phyloP scores from a whole-genome alignment of 2,888 invertebrate species.

The Slavum lentiscoides region DNA sequence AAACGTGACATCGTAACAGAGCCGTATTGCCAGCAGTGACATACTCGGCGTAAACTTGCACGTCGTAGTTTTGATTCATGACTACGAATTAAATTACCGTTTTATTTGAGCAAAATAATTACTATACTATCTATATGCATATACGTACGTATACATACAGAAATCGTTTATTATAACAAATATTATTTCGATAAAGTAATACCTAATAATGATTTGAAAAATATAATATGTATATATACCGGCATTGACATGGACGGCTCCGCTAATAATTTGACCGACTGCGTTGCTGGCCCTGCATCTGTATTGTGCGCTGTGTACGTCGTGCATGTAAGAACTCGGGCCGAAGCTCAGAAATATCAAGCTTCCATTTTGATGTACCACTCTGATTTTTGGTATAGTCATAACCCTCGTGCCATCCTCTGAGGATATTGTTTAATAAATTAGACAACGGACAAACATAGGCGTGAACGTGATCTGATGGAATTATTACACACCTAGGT shows the following conservation, averaged over 20 bases:
- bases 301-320: conserved; percentile 83
- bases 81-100: conserved; percentile 63
- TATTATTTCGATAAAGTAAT: not conserved
- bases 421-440: conserved; percentile 31
- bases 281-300: conserved; percentile 72
- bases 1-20: conserved; percentile 85
- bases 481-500: conserved; percentile 54
- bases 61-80: conserved; percentile 82
- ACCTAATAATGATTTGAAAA: too few relatives aligned
- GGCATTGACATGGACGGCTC: conserved; percentile 84
- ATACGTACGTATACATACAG: too few relatives aligned
- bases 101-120: too few relatives aligned
- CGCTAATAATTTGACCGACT: conserved; percentile 78
- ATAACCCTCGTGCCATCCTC: conserved; percentile 71
- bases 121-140: too few relatives aligned
- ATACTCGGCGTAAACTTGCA: conserved; percentile 88
- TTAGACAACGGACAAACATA: not conserved
- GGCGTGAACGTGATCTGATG: too few relatives aligned
- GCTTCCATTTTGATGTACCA: conserved; percentile 80
- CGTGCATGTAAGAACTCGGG: conserved; percentile 77
- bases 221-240: conserved; percentile 66
- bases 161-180: not conserved
- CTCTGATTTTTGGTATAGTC: conserved; percentile 70
- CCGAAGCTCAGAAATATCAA: conserved; percentile 84
- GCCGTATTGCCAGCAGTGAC: conserved; percentile 90